Evolutionary conservation across 1,140 invertebrate species (phyloP).

Genomic region (Yoshiicerus persimilis): DNA sequence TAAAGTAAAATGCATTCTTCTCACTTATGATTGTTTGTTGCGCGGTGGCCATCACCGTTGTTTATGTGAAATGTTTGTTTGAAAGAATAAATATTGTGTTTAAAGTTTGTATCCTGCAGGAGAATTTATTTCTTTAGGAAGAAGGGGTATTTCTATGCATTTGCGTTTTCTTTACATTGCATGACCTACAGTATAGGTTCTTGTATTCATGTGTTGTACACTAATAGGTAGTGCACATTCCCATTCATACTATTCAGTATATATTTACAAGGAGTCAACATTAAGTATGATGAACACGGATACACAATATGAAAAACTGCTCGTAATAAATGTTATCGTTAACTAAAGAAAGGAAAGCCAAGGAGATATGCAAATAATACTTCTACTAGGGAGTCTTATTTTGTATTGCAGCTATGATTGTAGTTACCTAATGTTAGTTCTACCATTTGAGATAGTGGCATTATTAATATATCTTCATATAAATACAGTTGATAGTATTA

Average conservation of each 20-base stretch:
- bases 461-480: too few species aligned
- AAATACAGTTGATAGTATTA: not conserved
- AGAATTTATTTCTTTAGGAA: constrained; percentile 21
- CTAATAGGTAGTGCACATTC: too few species aligned
- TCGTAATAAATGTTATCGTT: not conserved
- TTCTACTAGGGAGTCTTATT: not conserved
- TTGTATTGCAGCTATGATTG: not conserved
- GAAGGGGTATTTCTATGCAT: not conserved
- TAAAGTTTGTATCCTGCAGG: constrained; percentile 6
- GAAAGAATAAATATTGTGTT: constrained; percentile 21
- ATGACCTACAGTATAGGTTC: too few species aligned
- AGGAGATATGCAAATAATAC: not conserved
- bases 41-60: not conserved
- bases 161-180: not conserved
- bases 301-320: not conserved
- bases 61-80: constrained; percentile 21
- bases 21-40: not conserved
- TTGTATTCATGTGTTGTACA: not conserved
- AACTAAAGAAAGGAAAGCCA: not conserved
- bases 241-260: not conserved
- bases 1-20: not conserved
- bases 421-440: not conserved
- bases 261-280: not conserved
- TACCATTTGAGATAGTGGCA: not conserved
- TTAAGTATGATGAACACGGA: not conserved